Evolutionary conservation across 2,797 vertebrate genomes (phyloP), one percentile per base, ranked within the genome.

Genomic region (Danio jaintianensis): DNA sequence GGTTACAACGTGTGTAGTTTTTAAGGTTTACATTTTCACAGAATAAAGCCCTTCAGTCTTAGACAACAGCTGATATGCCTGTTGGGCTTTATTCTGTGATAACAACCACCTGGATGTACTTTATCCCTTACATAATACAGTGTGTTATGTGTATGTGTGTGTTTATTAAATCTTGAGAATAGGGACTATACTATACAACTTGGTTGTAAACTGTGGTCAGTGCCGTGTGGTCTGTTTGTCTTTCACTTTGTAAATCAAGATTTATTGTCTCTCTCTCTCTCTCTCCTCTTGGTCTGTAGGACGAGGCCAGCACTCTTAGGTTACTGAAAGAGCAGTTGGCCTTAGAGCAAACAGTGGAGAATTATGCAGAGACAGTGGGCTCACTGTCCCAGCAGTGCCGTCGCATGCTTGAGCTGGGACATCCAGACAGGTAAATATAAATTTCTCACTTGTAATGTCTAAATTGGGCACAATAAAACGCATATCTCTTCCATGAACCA

Each of bases 301-400:
- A 86, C 7, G 85, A 84, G 61, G 47, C 75, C 4, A 86, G 96
- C 16, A 97, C 97, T 13, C 92, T 98, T 88, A 95, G 96, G 79
- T 94, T 97, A 89, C 91, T 98, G 69, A 98, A 96, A 89, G 93
- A 93, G 43, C 97, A 98, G 73, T 88, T 96, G 89, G 93, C 94
- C 47, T 88, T 97, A 85, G 97, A 98, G 88, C 96, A 97, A 89
- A 96, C 94, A 4, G 94, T 98, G 88, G 96, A 96, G 29, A 95
- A 95, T 80, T 98, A 98, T 0, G 94, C 95, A 3, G 95, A 95
- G 88, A 95, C 94, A 3, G 93, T 98, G 15, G 95, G 95, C 83
- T 95, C 96, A 91, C 93, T 98, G 22, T 95, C 96, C 1, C 94
- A 94, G 85, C 95, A 96, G 85, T 96, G 96, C 88, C 95, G 96